These are phyloP conservation scores for Siniperca knerii DNA, from an alignment of 2,113 vertebrate species.

Conservation along the genomic window DNA sequence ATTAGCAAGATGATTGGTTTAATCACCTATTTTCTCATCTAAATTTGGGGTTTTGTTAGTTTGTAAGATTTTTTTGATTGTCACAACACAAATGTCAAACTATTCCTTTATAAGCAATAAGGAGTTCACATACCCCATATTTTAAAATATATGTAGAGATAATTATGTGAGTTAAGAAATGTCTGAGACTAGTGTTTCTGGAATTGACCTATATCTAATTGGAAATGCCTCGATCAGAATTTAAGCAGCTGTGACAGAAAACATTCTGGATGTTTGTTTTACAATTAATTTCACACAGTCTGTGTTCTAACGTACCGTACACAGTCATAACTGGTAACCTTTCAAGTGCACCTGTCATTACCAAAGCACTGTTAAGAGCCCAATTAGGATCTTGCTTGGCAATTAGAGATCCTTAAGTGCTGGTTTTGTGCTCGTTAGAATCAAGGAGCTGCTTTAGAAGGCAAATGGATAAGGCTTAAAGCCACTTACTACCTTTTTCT, in stretches of 20 bases:
- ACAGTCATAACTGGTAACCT: background rate
- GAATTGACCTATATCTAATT: background rate
- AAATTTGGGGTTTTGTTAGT: too few relatives aligned
- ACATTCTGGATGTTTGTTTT: background rate
- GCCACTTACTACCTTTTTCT: background rate
- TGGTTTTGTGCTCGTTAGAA: background rate
- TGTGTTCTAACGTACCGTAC: background rate
- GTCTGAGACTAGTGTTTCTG: background rate
- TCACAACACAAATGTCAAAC: background rate
- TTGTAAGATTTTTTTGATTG: background rate
- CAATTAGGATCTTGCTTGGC: background rate
- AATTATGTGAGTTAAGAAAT: background rate
- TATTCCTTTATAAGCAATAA: background rate
- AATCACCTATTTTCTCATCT: background rate
- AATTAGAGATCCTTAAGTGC: background rate
- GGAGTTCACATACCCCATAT: background rate
- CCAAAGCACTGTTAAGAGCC: background rate
- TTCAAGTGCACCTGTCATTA: background rate
- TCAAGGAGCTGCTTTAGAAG: background rate
- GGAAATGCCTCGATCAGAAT: background rate
- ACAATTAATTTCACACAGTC: background rate
- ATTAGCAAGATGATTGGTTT: background rate
- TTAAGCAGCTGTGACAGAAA: background rate
- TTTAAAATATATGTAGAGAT: background rate
- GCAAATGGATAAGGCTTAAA: too few relatives aligned